phyloP scores from a whole-genome alignment of 2,888 invertebrate species.

The Melipona beecheii region DNA sequence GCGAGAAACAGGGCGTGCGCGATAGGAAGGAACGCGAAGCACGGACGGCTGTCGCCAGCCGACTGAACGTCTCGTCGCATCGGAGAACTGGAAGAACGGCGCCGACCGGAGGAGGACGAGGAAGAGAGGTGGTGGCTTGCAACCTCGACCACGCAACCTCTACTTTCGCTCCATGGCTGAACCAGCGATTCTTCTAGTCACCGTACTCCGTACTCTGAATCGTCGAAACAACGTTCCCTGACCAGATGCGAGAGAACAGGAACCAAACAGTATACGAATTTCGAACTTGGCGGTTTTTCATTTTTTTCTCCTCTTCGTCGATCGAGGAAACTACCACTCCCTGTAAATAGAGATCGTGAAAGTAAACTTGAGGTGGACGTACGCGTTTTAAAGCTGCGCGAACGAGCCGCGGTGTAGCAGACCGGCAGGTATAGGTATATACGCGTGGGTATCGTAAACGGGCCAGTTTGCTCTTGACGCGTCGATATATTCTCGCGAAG shows the following conservation, averaged over 20 bases:
- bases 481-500: constrained; percentile 82
- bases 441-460: constrained; percentile 78
- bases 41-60: constrained; percentile 81
- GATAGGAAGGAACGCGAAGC: constrained; percentile 62
- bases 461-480: constrained; percentile 80
- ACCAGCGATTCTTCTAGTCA: constrained; percentile 13
- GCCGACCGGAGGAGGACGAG: constrained; percentile 53
- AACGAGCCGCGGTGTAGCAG: constrained; percentile 56
- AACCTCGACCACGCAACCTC: constrained; percentile 66
- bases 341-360: not conserved
- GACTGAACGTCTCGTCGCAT: constrained; percentile 78
- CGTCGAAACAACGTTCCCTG: not conserved
- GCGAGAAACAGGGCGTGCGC: constrained; percentile 28
- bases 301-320: not conserved
- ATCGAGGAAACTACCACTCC: too few relatives aligned
- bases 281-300: not conserved
- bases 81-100: constrained; percentile 71
- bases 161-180: constrained; percentile 41
- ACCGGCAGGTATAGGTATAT: constrained; percentile 43
- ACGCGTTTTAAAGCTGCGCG: constrained; percentile 47
- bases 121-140: constrained; percentile 63
- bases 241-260: too few relatives aligned
- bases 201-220: not conserved
- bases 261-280: too few relatives aligned
- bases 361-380: constrained; percentile 23